phyloP scores from a whole-genome alignment of 2,888 invertebrate species.

The Spilosoma lubricipeda region DNA sequence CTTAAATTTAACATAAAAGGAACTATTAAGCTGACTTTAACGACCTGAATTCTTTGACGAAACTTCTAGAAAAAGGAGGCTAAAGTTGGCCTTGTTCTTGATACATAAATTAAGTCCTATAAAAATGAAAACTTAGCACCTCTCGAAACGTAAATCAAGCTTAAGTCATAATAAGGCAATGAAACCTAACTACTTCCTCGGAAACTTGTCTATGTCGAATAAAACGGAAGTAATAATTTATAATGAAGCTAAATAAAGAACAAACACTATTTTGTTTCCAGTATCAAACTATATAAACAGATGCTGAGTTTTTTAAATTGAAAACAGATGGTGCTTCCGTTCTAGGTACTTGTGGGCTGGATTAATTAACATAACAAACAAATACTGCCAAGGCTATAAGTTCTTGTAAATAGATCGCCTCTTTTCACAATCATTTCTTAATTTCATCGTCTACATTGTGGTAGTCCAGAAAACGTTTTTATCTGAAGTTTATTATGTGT shows the following conservation, averaged over 20 bases:
- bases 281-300: conserved; percentile 10
- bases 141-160: not conserved
- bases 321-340: conserved; percentile 24
- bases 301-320: conserved; percentile 8
- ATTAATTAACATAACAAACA: conserved; percentile 16
- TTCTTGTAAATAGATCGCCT: conserved; percentile 10
- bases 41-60: not conserved
- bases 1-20: not conserved
- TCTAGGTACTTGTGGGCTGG: conserved; percentile 7
- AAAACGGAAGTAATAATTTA: conserved; percentile 1
- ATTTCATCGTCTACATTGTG: not conserved
- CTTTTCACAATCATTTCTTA: not conserved
- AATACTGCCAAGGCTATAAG: conserved; percentile 3
- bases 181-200: conserved; percentile 2
- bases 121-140: not conserved
- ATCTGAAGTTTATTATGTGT: not conserved
- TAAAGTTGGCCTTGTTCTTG: not conserved
- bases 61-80: not conserved
- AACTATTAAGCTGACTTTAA: not conserved
- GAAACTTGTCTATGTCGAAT: not conserved
- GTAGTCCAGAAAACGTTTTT: not conserved
- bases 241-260: not conserved
- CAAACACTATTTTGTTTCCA: conserved; percentile 9
- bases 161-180: not conserved
- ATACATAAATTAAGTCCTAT: not conserved